Evolutionary conservation across 2,888 invertebrate species (phyloP), one percentile per base, ranked within the genome.

Genomic region (Nephrotoma guestfalica): DNA sequence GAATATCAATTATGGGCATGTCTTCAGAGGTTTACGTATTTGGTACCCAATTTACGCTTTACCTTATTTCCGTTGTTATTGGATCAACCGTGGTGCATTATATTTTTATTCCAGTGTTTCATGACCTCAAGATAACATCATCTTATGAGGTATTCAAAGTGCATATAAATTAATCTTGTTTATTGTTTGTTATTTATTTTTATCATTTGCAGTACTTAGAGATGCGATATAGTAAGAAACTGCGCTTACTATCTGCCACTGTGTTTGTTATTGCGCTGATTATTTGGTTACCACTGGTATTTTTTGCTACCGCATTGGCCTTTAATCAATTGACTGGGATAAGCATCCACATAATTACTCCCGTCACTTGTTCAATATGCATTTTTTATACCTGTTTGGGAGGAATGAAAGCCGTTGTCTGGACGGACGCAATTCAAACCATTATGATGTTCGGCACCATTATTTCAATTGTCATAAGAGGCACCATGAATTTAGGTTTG

Each of bases 1-100:
- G 94, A 0, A 95, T 95, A 88, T 94, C 95, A 0, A 90, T 95
- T 43, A 90, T 95, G 88, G 86, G 86, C 15, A 96, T 97, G 2
- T 96, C 97, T 45, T 94, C 96, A 86, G 96, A 96, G 90, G 92
- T 96, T 86, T 96, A 96, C 89, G 92, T 96, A 7, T 95, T 95
- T 89, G 97, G 97, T 0, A 95, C 95, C 6, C 94, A 95, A 87
- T 97, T 95, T 89, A 91, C 93, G 7, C 95, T 94, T 89, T 93
- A 94, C n/a, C 88, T 91, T 11, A 86, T 90, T 41, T 90, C 90
- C 0, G 87, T 91, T 30, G 0, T 71, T 2, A 30, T 71, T 71
- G 71, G 71, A 9, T 30, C 71, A 30, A 4, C 30, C 2, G 9
- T 30, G 7, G 71, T 94, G 2, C 93, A 94, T 87, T 92, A 91